Conservation (phyloP, 2,113 vertebrate genomes). For the Girardinichthys multiradiatus region DNA sequence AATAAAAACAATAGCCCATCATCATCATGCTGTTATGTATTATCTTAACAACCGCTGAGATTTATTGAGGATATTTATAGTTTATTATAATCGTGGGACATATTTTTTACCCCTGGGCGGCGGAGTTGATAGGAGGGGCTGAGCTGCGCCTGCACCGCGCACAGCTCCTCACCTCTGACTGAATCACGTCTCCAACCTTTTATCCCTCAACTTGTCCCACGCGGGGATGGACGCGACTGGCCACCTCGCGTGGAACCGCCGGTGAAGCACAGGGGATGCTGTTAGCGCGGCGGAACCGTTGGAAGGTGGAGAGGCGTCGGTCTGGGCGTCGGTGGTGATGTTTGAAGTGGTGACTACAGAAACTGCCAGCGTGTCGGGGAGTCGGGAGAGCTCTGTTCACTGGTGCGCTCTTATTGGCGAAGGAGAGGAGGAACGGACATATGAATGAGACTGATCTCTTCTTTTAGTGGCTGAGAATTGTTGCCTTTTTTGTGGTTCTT, state of each 20-base stretch:
- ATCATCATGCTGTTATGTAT: not conserved
- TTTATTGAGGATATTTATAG: conserved; percentile 7
- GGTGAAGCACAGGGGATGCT: conserved; percentile 33
- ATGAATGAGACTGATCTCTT: conserved; percentile 31
- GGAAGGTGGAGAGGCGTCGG: conserved; percentile 59
- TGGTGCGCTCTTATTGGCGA: conserved; percentile 52
- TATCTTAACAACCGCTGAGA: conserved; percentile 4
- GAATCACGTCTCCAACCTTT: conserved; percentile 46
- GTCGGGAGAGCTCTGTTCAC: conserved; percentile 46
- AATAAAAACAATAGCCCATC: not conserved
- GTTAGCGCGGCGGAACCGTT: conserved; percentile 17
- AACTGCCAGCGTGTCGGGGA: conserved; percentile 61
- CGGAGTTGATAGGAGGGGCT: conserved; percentile 59
- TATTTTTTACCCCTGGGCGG: conserved; percentile 53
- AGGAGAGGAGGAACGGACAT: conserved; percentile 57
- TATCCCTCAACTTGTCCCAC: conserved; percentile 69
- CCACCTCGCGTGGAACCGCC: conserved; percentile 22
- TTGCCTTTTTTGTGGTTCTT: conserved; percentile 11
- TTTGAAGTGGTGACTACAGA: conserved; percentile 66
- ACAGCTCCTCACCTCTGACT: conserved; percentile 67
- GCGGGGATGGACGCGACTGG: conserved; percentile 53
- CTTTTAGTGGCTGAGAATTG: conserved; percentile 12
- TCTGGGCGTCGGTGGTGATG: conserved; percentile 45
- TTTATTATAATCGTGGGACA: conserved; percentile 21
- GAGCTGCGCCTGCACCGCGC: conserved; percentile 19